Percentiles rank a stretch among this genome's conserved stretches.
Conservation (phyloP, 2,113 vertebrate species). For the Anser cygnoides region DNA sequence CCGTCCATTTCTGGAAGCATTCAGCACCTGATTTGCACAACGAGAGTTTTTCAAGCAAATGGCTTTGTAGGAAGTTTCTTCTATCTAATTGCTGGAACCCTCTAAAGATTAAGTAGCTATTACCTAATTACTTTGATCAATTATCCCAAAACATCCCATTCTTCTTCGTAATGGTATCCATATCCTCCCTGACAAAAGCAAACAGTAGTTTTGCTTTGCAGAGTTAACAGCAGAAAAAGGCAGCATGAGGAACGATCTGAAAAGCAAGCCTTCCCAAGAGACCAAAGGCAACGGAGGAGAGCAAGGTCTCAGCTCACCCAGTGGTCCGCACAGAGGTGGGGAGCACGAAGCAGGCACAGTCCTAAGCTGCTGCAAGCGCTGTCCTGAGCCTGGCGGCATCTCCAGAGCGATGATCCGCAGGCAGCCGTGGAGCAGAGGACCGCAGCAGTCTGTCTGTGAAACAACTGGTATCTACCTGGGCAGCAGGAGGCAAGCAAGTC, state of each 20-base stretch:
- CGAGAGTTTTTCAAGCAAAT: background rate
- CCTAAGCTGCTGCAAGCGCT: rapidly evolving
- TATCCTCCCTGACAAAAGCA: background rate
- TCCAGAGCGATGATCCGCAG: background rate
- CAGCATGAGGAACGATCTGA: background rate
- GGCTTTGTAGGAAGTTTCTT: background rate
- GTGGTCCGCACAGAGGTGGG: background rate
- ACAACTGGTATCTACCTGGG: background rate
- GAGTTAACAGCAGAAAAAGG: background rate
- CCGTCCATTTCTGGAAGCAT: background rate
- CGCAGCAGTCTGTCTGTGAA: background rate
- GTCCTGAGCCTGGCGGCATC: background rate
- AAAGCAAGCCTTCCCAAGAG: background rate
- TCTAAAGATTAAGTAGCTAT: background rate
- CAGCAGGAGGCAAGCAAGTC: background rate
- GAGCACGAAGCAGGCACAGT: background rate
- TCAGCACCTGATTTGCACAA: background rate
- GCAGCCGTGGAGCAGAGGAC: background rate
- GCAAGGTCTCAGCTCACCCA: rapidly evolving
- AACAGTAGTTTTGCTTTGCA: background rate
- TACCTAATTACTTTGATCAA: background rate
- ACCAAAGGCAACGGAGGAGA: background rate
- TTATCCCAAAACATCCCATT: background rate
- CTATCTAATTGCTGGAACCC: background rate
- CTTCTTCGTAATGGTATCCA: background rate